Evolutionary conservation across 2,113 vertebrate species (phyloP).

Genomic region (Platysteira castanea): DNA sequence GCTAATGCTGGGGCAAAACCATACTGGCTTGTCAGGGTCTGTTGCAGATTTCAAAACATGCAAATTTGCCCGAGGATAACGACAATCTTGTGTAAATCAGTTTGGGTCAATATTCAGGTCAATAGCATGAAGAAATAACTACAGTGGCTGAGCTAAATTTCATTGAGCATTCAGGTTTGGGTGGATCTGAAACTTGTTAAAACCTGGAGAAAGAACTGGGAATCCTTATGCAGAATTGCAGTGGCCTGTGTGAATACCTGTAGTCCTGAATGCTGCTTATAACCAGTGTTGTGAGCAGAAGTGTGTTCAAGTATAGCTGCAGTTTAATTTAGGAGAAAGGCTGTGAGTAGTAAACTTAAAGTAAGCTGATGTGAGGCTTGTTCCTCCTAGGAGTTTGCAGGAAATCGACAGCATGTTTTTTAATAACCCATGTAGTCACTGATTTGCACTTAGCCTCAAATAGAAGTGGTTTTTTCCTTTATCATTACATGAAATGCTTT

Average conservation of each 20-base stretch:
- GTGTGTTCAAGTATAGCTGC: not conserved
- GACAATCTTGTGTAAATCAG: not conserved
- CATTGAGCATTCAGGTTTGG: not conserved
- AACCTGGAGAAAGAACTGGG: not conserved
- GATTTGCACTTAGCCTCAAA: not conserved
- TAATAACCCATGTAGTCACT: not conserved
- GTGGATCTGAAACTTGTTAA: not conserved
- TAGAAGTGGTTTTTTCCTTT: not conserved
- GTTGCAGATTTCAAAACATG: not conserved
- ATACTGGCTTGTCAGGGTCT: not conserved
- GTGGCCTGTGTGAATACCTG: not conserved
- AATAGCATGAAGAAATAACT: rapidly evolving
- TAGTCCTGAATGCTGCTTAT: not conserved
- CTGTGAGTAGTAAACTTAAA: not conserved
- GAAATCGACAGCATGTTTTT: not conserved
- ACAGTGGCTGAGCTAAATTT: not conserved
- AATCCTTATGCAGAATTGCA: not conserved
- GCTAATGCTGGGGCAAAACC: not conserved
- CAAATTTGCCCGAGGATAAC: not conserved
- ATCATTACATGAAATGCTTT: not conserved
- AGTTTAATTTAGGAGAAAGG: not conserved
- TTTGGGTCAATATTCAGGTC: not conserved
- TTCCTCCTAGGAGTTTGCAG: not conserved
- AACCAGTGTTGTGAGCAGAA: not conserved
- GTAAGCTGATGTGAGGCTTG: not conserved